Evolutionary conservation across 1,140 invertebrate species (phyloP).

Genomic region (Dreissena polymorpha): DNA sequence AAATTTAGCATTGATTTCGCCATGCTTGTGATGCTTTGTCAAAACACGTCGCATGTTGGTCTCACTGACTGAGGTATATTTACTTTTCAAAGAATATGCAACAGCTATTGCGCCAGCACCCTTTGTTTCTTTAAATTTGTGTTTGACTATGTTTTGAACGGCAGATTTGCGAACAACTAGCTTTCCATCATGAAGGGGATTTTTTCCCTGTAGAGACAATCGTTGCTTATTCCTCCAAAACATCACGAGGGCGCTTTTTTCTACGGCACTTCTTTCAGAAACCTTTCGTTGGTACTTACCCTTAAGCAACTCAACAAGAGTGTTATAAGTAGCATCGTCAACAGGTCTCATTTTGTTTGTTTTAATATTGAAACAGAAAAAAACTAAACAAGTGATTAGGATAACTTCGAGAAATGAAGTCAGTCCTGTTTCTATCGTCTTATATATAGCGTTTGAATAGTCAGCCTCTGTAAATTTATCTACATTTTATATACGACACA

Average conservation of each 20-base stretch:
- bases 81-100: constrained; percentile 2
- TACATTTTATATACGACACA: no score
- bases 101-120: not conserved
- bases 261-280: not conserved
- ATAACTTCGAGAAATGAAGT: no score
- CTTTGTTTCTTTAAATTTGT: not conserved
- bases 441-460: no score
- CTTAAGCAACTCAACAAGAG: not conserved
- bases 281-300: not conserved
- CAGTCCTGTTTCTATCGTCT: no score
- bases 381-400: no score
- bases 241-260: not conserved
- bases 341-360: not conserved
- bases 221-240: constrained; percentile 4
- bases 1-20: not conserved
- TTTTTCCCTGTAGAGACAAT: not conserved
- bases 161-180: not conserved
- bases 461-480: no score
- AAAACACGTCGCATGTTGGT: not conserved
- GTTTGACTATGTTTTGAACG: not conserved
- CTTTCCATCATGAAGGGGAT: not conserved
- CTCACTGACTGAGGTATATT: not conserved
- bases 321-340: constrained; percentile 8
- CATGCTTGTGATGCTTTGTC: not conserved
- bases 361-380: no score